Evolutionary conservation across 1,140 invertebrate genomes (phyloP), one percentile per base, ranked within the genome.

Genomic region (Macrobrachium nipponense): DNA sequence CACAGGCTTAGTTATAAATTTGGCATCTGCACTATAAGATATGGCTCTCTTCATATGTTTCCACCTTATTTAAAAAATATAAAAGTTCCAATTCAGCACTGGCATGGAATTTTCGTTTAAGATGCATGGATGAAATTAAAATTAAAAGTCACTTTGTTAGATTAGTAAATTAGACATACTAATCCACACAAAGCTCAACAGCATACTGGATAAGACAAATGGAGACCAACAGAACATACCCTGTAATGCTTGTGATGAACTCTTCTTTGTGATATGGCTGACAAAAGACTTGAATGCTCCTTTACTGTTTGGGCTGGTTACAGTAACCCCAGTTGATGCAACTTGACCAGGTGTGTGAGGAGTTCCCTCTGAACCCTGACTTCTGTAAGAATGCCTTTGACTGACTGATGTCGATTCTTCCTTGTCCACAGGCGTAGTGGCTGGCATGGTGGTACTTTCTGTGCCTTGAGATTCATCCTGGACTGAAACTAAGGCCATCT

Each of bases 261-360:
- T 79, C 75, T 70, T 88, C 83, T 88, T 88, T 44, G 80, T 83
- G 77, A 88, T 88, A 78, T 80, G 77, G 70, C 82, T 88, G 73
- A 88, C 82, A 72, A 88, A 88, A 68, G 78, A 81, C 82, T 88
- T 88, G 62, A 88, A 77, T 36, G 87, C 87, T 59, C 82, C 87
- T 17, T 84, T 83, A 60, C 81, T 88, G 68, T 78, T 88, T 79
- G 87, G 87, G 60, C 87, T 88, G 51, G 87, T 85, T 62, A 88
- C 23, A 80, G 14, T 76, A 43, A 77, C 15, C 17, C 60, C 51
- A 20, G 60, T n/a, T n/a, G 79, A 15, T 44, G 79, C 61, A 18
- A 68, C 14, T 18, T 72, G 80, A 43, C 61, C n/a, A 15, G 78
- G 80, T 12, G 64, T 82, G 18, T 82, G 66, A 18, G 80, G 80